Evolutionary conservation across 2,888 invertebrate species (phyloP).

Genomic region (Cataglyphis altisquamis): DNA sequence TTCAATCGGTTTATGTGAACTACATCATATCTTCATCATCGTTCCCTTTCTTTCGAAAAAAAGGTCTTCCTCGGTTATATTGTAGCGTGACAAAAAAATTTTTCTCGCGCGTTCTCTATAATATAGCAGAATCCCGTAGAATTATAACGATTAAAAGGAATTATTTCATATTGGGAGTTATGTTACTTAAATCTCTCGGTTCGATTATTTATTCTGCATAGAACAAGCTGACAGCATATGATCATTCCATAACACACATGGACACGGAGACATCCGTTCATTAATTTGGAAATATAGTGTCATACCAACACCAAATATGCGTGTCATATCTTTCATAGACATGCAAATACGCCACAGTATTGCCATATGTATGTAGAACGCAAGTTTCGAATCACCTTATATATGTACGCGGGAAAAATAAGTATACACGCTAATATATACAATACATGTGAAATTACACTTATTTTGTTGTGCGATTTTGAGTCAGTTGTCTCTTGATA

Average conservation of each 20-base stretch:
- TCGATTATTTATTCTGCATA: conserved; percentile 14
- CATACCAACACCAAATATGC: conserved; percentile 11
- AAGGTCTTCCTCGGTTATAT: conserved; percentile 41
- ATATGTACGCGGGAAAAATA: background rate
- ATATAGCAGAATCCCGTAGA: background rate
- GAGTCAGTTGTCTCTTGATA: background rate
- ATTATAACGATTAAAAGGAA: background rate
- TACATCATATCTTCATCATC: background rate
- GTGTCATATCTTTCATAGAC: conserved; percentile 15
- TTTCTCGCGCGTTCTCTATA: conserved; percentile 17
- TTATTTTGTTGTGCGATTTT: background rate
- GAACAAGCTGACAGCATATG: conserved; percentile 26
- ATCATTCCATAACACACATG: conserved; percentile 2
- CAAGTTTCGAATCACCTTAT: conserved; percentile 5
- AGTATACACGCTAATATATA: background rate
- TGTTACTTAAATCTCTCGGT: background rate
- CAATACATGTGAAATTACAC: background rate
- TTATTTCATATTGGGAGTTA: background rate
- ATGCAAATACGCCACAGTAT: conserved; percentile 11
- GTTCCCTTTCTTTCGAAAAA: background rate
- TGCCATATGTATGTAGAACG: conserved; percentile 9
- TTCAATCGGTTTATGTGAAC: background rate
- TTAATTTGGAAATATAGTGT: conserved; percentile 11
- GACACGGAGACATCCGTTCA: background rate
- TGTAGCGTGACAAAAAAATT: conserved; percentile 7